phyloP scores from a whole-genome alignment of 2,113 vertebrate genomes.

The Martes martes region DNA sequence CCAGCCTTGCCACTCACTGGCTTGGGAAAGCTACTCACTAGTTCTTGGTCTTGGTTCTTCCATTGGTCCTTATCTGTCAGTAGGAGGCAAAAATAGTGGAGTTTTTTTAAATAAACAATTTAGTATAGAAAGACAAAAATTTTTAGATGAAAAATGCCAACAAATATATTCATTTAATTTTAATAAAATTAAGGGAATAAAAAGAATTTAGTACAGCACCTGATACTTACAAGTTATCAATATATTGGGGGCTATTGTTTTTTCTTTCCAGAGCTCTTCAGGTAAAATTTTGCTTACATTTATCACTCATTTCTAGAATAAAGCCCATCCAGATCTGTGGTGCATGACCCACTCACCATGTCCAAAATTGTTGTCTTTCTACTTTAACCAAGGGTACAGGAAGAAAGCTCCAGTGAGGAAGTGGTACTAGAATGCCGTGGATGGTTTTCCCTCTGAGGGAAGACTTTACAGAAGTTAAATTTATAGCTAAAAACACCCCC shows the following conservation, averaged over 20 bases:
- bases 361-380: background rate
- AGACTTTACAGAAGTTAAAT: background rate
- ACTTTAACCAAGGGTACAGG: background rate
- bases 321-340: background rate
- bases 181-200: too few species aligned
- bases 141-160: too few species aligned
- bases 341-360: background rate
- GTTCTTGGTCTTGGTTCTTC: background rate
- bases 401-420: background rate
- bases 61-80: background rate
- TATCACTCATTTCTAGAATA: background rate
- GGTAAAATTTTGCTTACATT: background rate
- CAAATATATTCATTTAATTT: too few species aligned
- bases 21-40: background rate
- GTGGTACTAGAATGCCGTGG: background rate
- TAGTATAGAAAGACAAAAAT: background rate
- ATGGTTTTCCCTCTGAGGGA: background rate
- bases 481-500: background rate
- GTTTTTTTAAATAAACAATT: background rate
- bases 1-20: background rate
- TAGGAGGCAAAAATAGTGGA: background rate
- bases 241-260: background rate
- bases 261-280: background rate
- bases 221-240: background rate
- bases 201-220: background rate